These are phyloP conservation scores for Odontomyia ornata DNA, from an alignment of 2,888 invertebrate species.

Conservation along the genomic window DNA sequence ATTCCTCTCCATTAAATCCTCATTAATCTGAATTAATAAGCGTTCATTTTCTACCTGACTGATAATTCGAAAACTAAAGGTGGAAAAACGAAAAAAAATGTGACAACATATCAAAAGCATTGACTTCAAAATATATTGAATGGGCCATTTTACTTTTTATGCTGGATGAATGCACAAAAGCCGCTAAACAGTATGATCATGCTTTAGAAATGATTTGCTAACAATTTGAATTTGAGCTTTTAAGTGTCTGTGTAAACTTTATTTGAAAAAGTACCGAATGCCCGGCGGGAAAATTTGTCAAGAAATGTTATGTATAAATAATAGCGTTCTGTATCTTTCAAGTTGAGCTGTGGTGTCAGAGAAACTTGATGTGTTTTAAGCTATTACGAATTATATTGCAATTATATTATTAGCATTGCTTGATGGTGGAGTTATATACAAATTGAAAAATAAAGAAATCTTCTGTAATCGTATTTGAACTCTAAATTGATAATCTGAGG, in stretches of 20 bases:
- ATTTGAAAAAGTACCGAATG: background rate
- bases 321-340: background rate
- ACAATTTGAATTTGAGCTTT: background rate
- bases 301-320: background rate
- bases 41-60: constrained; percentile 10
- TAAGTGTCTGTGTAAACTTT: background rate
- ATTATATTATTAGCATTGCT: background rate
- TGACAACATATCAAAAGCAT: background rate
- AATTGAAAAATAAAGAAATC: too few species aligned
- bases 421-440: background rate
- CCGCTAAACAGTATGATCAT: constrained; percentile 1
- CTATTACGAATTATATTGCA: background rate
- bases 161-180: background rate
- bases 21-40: background rate
- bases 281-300: background rate
- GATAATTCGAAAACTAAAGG: background rate
- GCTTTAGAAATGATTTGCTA: background rate
- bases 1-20: background rate
- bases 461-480: too few species aligned
- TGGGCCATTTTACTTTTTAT: background rate
- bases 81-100: background rate
- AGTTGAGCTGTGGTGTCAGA: background rate
- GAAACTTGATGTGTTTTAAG: background rate
- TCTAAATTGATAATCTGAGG: too few species aligned
- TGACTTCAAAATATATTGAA: background rate